phyloP scores from a whole-genome alignment of 2,888 invertebrate species.

The Spisula solida region DNA sequence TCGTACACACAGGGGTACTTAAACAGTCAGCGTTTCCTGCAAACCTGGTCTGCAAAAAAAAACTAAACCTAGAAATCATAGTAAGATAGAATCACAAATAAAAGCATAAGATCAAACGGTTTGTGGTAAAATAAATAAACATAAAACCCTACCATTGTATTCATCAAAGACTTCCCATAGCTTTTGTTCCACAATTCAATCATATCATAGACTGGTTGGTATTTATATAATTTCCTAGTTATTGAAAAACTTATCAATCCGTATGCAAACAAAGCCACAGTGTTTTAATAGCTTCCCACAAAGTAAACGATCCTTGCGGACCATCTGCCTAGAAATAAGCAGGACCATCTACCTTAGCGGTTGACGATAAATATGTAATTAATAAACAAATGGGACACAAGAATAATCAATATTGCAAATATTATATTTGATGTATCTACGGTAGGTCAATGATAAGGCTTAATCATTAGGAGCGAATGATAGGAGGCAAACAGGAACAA shows the following conservation, averaged over 20 bases:
- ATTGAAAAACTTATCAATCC: slow-evolving; percentile 52
- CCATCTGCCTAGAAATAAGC: slow-evolving; percentile 55
- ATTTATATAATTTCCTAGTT: slow-evolving; percentile 42
- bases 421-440: slow-evolving; percentile 65
- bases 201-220: slow-evolving; percentile 10
- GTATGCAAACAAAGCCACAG: slow-evolving; percentile 46
- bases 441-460: slow-evolving; percentile 56
- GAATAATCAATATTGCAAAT: slow-evolving; percentile 71
- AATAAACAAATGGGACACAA: slow-evolving; percentile 71
- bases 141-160: background rate
- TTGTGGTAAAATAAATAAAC: slow-evolving; percentile 7
- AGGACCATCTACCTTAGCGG: slow-evolving; percentile 60
- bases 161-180: slow-evolving; percentile 6
- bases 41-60: background rate
- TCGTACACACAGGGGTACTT: background rate
- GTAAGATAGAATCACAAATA: background rate
- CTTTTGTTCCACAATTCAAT: slow-evolving; percentile 34
- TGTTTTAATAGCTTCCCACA: slow-evolving; percentile 44
- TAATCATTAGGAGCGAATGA: slow-evolving; percentile 53
- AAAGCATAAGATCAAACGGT: slow-evolving; percentile 14
- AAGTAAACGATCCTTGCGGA: slow-evolving; percentile 55
- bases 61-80: background rate
- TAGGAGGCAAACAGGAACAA: slow-evolving; percentile 32
- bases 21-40: background rate
- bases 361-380: slow-evolving; percentile 70